These are phyloP conservation scores for Dicentrarchus labrax DNA, from an alignment of 2,113 vertebrate genomes.

Conservation along the genomic window DNA sequence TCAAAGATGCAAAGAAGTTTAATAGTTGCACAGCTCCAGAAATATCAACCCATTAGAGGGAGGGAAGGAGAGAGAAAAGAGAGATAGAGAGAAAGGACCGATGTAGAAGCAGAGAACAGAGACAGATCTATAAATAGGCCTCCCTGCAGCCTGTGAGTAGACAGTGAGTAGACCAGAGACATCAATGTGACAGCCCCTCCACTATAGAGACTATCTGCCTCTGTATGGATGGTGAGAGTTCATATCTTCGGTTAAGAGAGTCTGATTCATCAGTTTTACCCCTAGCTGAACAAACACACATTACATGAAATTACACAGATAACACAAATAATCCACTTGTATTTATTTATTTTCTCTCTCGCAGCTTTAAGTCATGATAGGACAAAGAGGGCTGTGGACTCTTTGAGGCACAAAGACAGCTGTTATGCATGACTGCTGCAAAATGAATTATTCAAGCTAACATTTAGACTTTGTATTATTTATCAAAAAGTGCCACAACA, in stretches of 20 bases:
- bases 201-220: conserved; percentile 52
- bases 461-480: conserved; percentile 82
- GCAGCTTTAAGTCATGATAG: conserved; percentile 1
- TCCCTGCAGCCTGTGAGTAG: conserved; percentile 80
- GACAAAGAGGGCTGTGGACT: conserved; percentile 40
- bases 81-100: conserved; percentile 59
- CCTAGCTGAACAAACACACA: conserved; percentile 31
- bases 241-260: conserved; percentile 37
- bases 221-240: conserved; percentile 54
- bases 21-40: conserved; percentile 61
- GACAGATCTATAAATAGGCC: conserved; percentile 80
- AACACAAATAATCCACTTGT: not conserved
- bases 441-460: conserved; percentile 75
- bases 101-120: conserved; percentile 69
- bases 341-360: no score
- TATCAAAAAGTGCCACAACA: conserved; percentile 68
- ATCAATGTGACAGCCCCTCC: conserved; percentile 78
- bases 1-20: conserved; percentile 67
- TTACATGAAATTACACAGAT: conserved; percentile 26
- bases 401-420: conserved; percentile 65
- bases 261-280: conserved; percentile 59
- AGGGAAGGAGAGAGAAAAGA: conserved; percentile 40
- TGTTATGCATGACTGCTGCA: conserved; percentile 70
- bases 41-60: conserved; percentile 72
- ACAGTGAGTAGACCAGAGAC: conserved; percentile 78